phyloP scores from a whole-genome alignment of 1,140 invertebrate genomes.

The Drosophila kepulauana region DNA sequence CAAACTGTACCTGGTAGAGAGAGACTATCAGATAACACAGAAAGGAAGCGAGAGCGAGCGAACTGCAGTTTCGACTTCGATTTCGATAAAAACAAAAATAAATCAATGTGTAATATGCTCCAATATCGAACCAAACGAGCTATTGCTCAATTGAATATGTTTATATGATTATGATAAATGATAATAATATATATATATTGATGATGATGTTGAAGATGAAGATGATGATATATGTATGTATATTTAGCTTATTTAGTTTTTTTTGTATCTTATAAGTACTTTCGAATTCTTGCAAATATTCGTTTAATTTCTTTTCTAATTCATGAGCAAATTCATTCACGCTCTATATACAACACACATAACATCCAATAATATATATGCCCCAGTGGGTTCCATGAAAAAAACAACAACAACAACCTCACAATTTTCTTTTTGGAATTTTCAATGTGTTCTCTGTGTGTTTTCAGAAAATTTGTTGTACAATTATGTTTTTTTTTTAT shows the following conservation, averaged over 20 bases:
- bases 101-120: conserved; percentile 50
- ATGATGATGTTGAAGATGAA: conserved; percentile 41
- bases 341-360: conserved; percentile 47
- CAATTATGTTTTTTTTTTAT: conserved; percentile 59
- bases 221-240: conserved; percentile 64
- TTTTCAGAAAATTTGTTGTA: conserved; percentile 36
- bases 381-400: conserved; percentile 80
- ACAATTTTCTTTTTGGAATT: conserved; percentile 46
- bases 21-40: conserved; percentile 29
- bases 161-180: conserved; percentile 42
- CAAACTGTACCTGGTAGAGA: conserved; percentile 29
- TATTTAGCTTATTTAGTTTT: conserved; percentile 79
- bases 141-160: conserved; percentile 38
- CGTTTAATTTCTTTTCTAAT: conserved; percentile 53
- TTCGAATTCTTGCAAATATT: conserved; percentile 61
- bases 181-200: conserved; percentile 50
- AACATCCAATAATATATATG: conserved; percentile 80
- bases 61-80: conserved; percentile 34
- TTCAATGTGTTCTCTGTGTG: conserved; percentile 33
- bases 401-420: background rate
- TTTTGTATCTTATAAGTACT: conserved; percentile 56
- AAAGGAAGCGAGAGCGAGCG: conserved; percentile 18
- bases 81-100: background rate
- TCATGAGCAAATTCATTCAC: conserved; percentile 36
- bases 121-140: conserved; percentile 46